Percentiles rank a stretch among this genome's conserved stretches.
Evolutionary conservation across 35 echinoderm and acorn worm genomes (phyloP).

Genomic region (Apostichopus parvimensis): DNA sequence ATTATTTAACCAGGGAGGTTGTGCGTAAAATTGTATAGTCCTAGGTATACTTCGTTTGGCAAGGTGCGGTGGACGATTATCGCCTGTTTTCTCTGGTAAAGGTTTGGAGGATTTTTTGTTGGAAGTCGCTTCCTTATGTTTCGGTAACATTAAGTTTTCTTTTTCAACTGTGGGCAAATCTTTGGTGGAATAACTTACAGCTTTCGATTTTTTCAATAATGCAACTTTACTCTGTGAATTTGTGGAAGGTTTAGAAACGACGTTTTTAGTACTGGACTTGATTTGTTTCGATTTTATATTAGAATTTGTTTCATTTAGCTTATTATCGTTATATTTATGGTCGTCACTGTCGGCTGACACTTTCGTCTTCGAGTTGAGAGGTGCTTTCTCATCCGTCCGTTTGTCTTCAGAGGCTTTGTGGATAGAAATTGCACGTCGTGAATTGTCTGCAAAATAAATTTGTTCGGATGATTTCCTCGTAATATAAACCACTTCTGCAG

Average conservation of each 20-base stretch:
- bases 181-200: not conserved
- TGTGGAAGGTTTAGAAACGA: not conserved
- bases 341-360: not conserved
- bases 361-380: not conserved
- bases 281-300: not conserved
- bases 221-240: not conserved
- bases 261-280: constrained; percentile 6
- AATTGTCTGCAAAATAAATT: constrained; percentile 51
- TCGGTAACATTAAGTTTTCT: not conserved
- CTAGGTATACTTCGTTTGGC: not conserved
- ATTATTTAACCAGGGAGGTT: constrained; percentile 48
- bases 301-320: constrained; percentile 7
- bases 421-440: constrained; percentile 26
- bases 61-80: not conserved
- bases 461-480: constrained; percentile 23
- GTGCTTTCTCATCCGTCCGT: not conserved
- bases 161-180: not conserved
- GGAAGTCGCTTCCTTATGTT: not conserved
- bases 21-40: constrained; percentile 47
- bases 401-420: not conserved
- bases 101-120: not conserved
- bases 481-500: constrained; percentile 49
- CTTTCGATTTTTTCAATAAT: not conserved
- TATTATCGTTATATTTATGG: not conserved
- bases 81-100: not conserved